Percentiles rank a stretch among this genome's conserved stretches.
Evolutionary conservation across 2,797 vertebrate genomes (phyloP).

Genomic region (Sebastes matsubarae): DNA sequence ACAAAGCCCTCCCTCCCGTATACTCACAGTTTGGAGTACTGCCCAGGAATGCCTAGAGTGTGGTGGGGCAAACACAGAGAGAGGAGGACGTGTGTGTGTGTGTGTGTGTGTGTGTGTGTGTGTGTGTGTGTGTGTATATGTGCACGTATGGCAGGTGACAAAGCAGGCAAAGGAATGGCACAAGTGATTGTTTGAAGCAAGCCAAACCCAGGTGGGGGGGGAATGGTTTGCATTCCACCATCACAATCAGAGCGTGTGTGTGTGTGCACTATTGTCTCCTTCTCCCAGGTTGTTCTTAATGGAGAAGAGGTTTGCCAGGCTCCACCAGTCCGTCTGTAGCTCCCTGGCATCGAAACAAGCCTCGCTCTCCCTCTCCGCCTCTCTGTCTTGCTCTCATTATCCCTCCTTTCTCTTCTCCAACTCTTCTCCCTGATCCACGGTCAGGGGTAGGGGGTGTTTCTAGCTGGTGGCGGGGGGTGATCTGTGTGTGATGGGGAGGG

Average conservation of each 20-base stretch:
- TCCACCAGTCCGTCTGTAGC: constrained; percentile 61
- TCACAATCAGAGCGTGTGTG: constrained; percentile 38
- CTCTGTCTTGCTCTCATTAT: constrained; percentile 70
- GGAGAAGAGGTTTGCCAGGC: constrained; percentile 60
- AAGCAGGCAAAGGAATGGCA: constrained; percentile 44
- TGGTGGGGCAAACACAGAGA: constrained; percentile 47
- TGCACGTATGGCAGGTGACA: constrained; percentile 57
- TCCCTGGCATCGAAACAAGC: constrained; percentile 60
- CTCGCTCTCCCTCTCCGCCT: constrained; percentile 35
- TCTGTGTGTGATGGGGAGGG: constrained; percentile 58
- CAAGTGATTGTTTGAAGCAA: constrained; percentile 50
- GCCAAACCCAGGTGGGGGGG: constrained; percentile 61
- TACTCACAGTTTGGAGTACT: constrained; percentile 69
- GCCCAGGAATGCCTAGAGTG: constrained; percentile 69
- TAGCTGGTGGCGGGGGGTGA: constrained; percentile 46
- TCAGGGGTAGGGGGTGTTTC: constrained; percentile 25
- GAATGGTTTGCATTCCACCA: constrained; percentile 54
- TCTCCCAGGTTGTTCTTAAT: constrained; percentile 68
- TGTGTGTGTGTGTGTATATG: constrained; percentile 5
- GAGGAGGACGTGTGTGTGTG: constrained; percentile 9
- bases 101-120: constrained; percentile 6
- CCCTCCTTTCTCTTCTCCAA: constrained; percentile 57
- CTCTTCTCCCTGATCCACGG: constrained; percentile 56
- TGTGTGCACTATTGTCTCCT: constrained; percentile 50
- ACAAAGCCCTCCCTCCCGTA: constrained; percentile 67